Evolutionary conservation across 92 coral and sea anemone genomes (phyloP).

Genomic region (Epizoanthus ramosus): DNA sequence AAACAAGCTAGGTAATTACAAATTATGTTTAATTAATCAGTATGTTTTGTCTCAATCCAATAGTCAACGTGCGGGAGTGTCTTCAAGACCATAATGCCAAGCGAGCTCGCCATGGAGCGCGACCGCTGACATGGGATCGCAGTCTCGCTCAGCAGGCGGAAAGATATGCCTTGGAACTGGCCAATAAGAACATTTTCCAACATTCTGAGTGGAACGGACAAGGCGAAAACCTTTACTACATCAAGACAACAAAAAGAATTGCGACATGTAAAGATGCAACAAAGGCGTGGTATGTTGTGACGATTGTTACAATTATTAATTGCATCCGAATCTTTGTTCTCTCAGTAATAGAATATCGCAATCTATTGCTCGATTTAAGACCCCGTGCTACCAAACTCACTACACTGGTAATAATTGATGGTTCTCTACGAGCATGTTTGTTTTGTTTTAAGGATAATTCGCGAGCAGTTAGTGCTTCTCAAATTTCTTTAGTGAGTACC

Average conservation of each 20-base stretch:
- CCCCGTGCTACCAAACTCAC: no score
- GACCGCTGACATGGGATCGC: conserved; percentile 40
- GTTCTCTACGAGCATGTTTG: no score
- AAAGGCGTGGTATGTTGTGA: conserved; percentile 3
- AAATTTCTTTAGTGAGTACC: no score
- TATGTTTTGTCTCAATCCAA: background rate
- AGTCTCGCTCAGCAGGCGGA: conserved; percentile 34
- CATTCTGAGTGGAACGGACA: conserved; percentile 36
- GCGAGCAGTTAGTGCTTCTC: no score
- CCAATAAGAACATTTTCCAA: conserved; percentile 13
- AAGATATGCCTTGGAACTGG: conserved; percentile 21
- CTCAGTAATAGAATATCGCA: no score
- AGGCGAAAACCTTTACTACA: conserved; percentile 36
- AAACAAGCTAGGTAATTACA: no score
- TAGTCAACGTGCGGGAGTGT: conserved; percentile 34
- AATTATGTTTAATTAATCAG: no score
- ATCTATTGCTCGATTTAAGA: no score
- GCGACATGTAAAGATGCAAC: conserved; percentile 32
- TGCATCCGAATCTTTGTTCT: no score
- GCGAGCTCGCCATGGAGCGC: conserved; percentile 32
- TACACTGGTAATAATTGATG: no score
- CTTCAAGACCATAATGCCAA: conserved; percentile 22
- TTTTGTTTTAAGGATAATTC: no score
- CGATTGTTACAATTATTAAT: no score
- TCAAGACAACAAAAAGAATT: conserved; percentile 13